Conservation (phyloP, 1,140 invertebrate species). For the Neoseiulus cucumeris region DNA sequence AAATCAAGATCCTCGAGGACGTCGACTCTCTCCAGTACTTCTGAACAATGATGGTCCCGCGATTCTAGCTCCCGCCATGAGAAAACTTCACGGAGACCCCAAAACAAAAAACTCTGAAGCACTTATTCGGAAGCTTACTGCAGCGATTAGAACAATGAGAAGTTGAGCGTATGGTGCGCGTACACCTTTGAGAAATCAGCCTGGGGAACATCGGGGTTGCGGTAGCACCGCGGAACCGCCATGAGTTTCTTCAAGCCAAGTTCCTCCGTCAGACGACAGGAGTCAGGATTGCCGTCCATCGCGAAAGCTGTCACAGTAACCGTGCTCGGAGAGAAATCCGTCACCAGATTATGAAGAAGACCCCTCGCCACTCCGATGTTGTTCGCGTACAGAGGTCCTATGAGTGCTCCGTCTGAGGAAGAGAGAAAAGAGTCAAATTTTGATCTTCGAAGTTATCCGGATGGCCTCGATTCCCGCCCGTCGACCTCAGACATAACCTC, state of each 20-base stretch:
- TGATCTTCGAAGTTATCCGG: too few species aligned
- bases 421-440: not conserved
- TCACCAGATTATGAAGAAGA: conserved; percentile 17
- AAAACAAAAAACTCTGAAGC: too few species aligned
- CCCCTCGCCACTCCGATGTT: conserved; percentile 19
- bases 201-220: conserved; percentile 13
- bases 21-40: too few species aligned
- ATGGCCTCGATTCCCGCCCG: too few species aligned
- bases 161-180: conserved; percentile 21
- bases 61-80: too few species aligned
- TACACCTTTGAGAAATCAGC: conserved; percentile 18
- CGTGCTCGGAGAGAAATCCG: conserved; percentile 3
- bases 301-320: conserved; percentile 20
- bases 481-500: too few species aligned
- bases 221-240: conserved; percentile 19
- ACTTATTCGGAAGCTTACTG: too few species aligned
- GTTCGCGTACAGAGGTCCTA: conserved; percentile 21
- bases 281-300: conserved; percentile 16
- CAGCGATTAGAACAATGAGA: conserved; percentile 19
- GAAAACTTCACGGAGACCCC: too few species aligned
- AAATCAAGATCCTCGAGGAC: too few species aligned
- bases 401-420: conserved; percentile 13
- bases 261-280: conserved; percentile 16
- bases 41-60: too few species aligned
- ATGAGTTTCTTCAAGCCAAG: conserved; percentile 16